Evolutionary conservation across 2,113 vertebrate species (phyloP).

Genomic region (Muntiacus reevesi): DNA sequence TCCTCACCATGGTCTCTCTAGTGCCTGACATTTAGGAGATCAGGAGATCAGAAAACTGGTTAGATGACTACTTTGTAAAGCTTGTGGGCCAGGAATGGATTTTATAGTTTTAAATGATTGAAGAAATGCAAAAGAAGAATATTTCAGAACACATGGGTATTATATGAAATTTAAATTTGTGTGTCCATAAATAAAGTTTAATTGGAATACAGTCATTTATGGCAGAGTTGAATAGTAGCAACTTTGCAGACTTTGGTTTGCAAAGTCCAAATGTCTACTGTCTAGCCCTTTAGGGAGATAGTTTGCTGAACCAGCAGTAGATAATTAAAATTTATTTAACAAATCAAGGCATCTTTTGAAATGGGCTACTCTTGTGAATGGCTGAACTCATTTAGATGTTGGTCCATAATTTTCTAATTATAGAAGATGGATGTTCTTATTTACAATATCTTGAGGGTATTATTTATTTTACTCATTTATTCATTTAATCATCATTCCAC

Average conservation of each 20-base stretch:
- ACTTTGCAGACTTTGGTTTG: neutral
- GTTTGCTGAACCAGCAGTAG: neutral
- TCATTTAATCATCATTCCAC: neutral
- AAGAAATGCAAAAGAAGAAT: neutral
- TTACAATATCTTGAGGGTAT: neutral
- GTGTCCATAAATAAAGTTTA: neutral
- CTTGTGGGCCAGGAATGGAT: neutral
- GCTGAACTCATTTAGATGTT: neutral
- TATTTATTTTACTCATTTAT: neutral
- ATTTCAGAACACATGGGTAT: neutral
- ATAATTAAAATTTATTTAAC: neutral
- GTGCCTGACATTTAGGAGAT: neutral
- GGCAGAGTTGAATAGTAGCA: neutral
- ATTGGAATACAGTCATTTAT: neutral
- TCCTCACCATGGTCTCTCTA: neutral
- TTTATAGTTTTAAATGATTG: neutral
- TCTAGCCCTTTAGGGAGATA: neutral
- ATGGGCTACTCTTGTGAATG: neutral
- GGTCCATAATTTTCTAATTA: neutral
- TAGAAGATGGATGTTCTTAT: neutral
- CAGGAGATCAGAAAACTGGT: neutral
- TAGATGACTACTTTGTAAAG: neutral
- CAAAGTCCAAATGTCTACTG: neutral
- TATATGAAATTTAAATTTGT: constrained; percentile 11
- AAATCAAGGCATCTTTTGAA: neutral